Base-by-base conservation (phyloP, 2,888 invertebrate species). In the Cataglyphis livida region DNA sequence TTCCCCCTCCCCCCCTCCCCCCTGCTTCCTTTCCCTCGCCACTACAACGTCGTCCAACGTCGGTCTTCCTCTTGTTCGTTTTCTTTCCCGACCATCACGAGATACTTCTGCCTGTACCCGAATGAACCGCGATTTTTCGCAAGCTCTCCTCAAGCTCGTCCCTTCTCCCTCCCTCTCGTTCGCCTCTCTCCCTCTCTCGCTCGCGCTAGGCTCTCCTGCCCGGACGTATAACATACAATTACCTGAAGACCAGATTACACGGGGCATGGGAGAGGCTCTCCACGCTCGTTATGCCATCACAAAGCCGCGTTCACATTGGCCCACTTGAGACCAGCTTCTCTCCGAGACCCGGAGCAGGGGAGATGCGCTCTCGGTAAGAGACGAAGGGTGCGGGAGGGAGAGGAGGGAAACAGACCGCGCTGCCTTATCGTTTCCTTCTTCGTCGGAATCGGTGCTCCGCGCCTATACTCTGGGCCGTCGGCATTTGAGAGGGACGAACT, bases 221-320 rank as follows among this genome's bases (percentile, higher is more conserved):
- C 87, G 91, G 92, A 92, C 93, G 93, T 92, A 92, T 93, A 94
- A 94, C 94, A 91, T 94, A 93, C 94, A 94, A 94, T 94, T 94
- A 94, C 93, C 93, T 92, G 91, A 91, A 90, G 91, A 92, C 92
- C 92, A 92, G 93, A 92, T 92, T 93, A 92, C 93, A 93, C 92
- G 92, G 91, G 89, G 91, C 91, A 91, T 90, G 90, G 90, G 90
- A 91, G 90, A 91, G 90, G 90, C 90, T 88, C 89, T 90, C 86
- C 87, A 88, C 87, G 87, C 89, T 90, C 87, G 89, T 90, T 90
- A 90, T 88, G 90, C 90, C 90, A 84, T 90, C 90, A 84, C 90
- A 88, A 90, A 89, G 90, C 88, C 83, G 82, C 90, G 90, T 90
- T 90, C 91, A 87, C 91, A 91, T 91, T 91, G 91, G 90, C 87